Conservation (phyloP, 1,140 invertebrate species). For the Ooceraea biroi region DNA sequence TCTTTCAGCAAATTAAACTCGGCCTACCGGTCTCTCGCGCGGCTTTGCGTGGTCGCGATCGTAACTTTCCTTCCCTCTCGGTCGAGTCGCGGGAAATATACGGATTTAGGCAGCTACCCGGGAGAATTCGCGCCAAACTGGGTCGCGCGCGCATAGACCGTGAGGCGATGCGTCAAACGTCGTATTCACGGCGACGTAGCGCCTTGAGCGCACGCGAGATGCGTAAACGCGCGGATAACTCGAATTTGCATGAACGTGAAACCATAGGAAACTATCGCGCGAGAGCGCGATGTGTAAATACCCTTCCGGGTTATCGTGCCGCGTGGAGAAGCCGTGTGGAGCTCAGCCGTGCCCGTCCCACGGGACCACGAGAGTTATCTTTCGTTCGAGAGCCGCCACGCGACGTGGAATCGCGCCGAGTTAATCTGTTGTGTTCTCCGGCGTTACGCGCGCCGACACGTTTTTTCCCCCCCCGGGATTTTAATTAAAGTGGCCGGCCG, state of each 20-base stretch:
- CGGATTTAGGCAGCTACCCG: not conserved
- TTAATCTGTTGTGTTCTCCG: conserved; percentile 1
- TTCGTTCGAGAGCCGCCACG: not conserved
- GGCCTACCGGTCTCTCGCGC: not conserved
- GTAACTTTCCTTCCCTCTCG: not conserved
- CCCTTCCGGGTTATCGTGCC: conserved; percentile 29
- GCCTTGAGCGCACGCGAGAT: conserved; percentile 1
- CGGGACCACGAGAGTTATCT: not conserved
- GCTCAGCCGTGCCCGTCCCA: not conserved
- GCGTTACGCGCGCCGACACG: not conserved
- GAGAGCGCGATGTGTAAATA: conserved; percentile 29
- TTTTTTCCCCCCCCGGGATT: not conserved
- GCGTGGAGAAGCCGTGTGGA: not conserved
- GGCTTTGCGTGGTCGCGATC: not conserved
- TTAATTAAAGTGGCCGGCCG: conserved; percentile 36
- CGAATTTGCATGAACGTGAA: conserved; percentile 28
- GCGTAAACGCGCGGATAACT: conserved; percentile 12
- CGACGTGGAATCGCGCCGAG: not conserved
- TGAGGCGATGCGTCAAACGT: not conserved
- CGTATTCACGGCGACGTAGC: too few species aligned
- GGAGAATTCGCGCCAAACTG: conserved; percentile 1
- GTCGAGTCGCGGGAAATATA: not conserved
- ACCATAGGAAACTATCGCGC: conserved; percentile 10
- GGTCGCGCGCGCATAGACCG: not conserved
- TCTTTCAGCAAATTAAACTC: conserved; percentile 54